phyloP scores from a whole-genome alignment of 2,797 vertebrate genomes.

The Loris lydekkerianus region DNA sequence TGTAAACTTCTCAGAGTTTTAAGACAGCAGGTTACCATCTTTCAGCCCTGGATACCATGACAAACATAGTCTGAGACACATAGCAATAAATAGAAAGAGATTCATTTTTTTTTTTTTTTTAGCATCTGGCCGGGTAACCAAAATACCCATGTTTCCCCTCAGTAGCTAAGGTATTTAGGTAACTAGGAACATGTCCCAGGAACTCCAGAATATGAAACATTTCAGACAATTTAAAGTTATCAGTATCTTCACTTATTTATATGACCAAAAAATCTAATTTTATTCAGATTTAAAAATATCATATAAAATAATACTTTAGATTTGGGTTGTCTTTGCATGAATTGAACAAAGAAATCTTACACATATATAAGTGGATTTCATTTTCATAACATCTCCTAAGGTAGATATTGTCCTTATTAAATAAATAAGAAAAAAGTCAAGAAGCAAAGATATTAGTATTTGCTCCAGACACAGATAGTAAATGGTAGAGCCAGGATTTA shows the following conservation, averaged over 20 bases:
- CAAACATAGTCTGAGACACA: not conserved
- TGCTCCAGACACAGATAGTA: not conserved
- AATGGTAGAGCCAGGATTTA: conserved; percentile 18
- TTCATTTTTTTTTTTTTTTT: not conserved
- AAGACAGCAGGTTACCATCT: not conserved
- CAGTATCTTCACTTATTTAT: conserved; percentile 26
- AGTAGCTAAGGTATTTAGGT: not conserved
- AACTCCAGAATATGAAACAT: conserved; percentile 41
- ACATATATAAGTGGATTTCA: not conserved
- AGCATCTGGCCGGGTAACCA: not conserved
- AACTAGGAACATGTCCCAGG: not conserved
- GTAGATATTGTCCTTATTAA: not conserved
- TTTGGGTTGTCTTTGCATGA: not conserved
- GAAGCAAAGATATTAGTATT: not conserved
- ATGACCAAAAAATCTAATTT: conserved; percentile 33
- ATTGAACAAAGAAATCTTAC: not conserved
- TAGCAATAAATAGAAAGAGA: not conserved
- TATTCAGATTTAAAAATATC: conserved; percentile 31
- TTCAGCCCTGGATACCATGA: not conserved
- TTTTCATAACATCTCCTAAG: not conserved
- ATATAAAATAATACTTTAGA: conserved; percentile 13
- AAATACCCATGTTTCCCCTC: not conserved
- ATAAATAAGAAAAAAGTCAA: not conserved
- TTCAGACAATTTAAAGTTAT: not conserved
- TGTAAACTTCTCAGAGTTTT: not conserved